These are phyloP conservation scores for Eospalax fontanierii DNA, from an alignment of 2,797 vertebrate genomes.

Conservation along the genomic window DNA sequence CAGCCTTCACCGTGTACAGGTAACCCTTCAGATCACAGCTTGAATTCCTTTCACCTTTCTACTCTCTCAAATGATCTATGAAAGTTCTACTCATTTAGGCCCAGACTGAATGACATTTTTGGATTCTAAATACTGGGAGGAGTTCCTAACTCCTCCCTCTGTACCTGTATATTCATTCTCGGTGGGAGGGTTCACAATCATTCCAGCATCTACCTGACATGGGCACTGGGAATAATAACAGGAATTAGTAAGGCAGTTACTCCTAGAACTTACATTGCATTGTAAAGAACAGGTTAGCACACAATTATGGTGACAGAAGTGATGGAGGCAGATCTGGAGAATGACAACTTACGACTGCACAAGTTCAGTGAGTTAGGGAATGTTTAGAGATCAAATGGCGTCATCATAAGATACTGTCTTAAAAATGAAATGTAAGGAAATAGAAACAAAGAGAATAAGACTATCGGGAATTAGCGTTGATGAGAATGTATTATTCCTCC, in stretches of 20 bases:
- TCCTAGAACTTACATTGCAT: conserved; percentile 30
- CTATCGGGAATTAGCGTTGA: conserved; percentile 43
- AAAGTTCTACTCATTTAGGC: conserved; percentile 27
- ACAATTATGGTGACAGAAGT: conserved; percentile 52
- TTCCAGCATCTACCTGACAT: conserved; percentile 22
- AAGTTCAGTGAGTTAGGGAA: conserved; percentile 8
- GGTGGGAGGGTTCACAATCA: not conserved
- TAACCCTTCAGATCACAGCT: conserved; percentile 24
- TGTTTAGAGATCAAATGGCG: conserved; percentile 45
- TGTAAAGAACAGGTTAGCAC: conserved; percentile 39
- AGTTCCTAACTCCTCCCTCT: not conserved
- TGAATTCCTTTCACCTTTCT: conserved; percentile 24
- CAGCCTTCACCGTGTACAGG: not conserved
- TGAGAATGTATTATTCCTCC: conserved; percentile 32
- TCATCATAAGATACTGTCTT: conserved; percentile 4
- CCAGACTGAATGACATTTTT: conserved; percentile 10
- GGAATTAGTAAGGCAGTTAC: conserved; percentile 8
- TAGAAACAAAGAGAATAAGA: conserved; percentile 56
- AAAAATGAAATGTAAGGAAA: not conserved
- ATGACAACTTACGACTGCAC: conserved; percentile 28
- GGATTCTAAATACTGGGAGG: too few species aligned
- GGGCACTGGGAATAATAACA: not conserved
- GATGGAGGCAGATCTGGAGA: conserved; percentile 44
- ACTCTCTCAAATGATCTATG: conserved; percentile 44
- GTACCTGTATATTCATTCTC: not conserved